A percentile compares a stretch with the other conserved stretches of the same genome.
phyloP scores from a whole-genome alignment of 2,113 vertebrate genomes.

The Loxodonta africana region DNA sequence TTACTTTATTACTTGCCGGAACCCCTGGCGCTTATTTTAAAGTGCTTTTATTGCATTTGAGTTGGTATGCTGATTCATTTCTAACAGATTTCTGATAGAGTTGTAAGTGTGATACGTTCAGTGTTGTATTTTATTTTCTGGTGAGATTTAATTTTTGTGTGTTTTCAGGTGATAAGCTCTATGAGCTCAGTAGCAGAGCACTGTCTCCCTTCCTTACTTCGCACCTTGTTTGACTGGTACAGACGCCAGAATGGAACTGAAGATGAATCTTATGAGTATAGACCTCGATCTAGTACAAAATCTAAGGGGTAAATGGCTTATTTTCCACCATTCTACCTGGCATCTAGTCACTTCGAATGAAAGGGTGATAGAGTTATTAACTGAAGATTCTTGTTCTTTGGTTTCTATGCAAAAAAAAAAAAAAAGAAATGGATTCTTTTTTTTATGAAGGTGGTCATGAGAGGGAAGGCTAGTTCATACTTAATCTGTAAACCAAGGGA shows the following conservation, averaged over 20 bases:
- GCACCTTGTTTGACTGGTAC: slow-evolving; percentile 99
- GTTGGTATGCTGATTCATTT: not conserved
- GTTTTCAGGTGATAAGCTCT: slow-evolving; percentile 98
- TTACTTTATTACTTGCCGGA: not conserved
- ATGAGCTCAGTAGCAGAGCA: slow-evolving; percentile 99
- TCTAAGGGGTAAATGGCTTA: slow-evolving; percentile 94
- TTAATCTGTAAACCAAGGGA: not conserved
- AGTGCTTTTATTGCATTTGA: not conserved
- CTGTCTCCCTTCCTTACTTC: slow-evolving; percentile 99
- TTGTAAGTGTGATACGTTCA: accelerated
- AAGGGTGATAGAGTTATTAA: not conserved
- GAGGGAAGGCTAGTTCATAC: too few relatives aligned
- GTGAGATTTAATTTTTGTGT: not conserved
- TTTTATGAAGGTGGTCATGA: not conserved
- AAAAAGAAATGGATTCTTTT: not conserved
- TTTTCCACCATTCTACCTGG: not conserved
- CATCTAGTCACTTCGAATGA: not conserved
- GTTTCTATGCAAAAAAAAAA: not conserved
- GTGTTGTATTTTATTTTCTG: not conserved
- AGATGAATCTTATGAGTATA: slow-evolving; percentile 98
- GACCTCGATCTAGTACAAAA: slow-evolving; percentile 97
- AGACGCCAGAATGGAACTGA: slow-evolving; percentile 97
- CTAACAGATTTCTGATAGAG: not conserved
- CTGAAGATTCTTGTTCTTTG: not conserved
- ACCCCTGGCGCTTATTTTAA: not conserved